Conservation (phyloP, 2,888 invertebrate species). For the Kuschelorhynchus macadamiae region DNA sequence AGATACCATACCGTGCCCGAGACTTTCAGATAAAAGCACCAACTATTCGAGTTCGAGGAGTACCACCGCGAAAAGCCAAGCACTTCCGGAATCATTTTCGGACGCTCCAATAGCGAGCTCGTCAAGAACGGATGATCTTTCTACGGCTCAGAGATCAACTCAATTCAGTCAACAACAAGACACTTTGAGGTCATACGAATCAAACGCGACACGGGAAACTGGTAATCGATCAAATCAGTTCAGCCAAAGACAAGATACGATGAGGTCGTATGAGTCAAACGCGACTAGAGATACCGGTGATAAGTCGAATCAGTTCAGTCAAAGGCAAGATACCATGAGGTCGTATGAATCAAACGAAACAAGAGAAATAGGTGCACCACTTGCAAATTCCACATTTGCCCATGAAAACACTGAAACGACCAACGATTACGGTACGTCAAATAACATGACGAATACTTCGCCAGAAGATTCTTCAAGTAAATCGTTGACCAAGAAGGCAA, state of each 20-base stretch:
- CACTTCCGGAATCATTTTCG: conserved; percentile 11
- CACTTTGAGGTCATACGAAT: too few species aligned
- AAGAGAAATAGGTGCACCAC: neutral
- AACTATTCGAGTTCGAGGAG: conserved; percentile 30
- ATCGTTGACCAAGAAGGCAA: neutral
- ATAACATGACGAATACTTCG: neutral
- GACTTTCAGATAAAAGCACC: conserved; percentile 35
- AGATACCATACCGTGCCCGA: conserved; percentile 43
- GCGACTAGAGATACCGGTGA: too few species aligned
- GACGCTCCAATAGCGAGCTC: neutral
- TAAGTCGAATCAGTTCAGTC: neutral
- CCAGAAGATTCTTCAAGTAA: conserved; percentile 3
- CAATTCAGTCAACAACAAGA: too few species aligned
- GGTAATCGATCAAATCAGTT: too few species aligned
- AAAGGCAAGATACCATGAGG: neutral
- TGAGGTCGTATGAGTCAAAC: neutral
- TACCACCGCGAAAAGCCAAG: conserved; percentile 17
- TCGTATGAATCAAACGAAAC: neutral
- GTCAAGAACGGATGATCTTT: neutral
- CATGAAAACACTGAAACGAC: conserved; percentile 1
- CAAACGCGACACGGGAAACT: too few species aligned
- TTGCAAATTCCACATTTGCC: conserved; percentile 2
- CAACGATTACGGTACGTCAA: conserved; percentile 9
- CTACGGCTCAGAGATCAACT: too few species aligned
- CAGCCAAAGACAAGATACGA: conserved; percentile 1